Percentiles rank a stretch among this genome's conserved stretches.
Evolutionary conservation across 2,888 invertebrate genomes (phyloP).

Genomic region (Pyrrhia umbra): DNA sequence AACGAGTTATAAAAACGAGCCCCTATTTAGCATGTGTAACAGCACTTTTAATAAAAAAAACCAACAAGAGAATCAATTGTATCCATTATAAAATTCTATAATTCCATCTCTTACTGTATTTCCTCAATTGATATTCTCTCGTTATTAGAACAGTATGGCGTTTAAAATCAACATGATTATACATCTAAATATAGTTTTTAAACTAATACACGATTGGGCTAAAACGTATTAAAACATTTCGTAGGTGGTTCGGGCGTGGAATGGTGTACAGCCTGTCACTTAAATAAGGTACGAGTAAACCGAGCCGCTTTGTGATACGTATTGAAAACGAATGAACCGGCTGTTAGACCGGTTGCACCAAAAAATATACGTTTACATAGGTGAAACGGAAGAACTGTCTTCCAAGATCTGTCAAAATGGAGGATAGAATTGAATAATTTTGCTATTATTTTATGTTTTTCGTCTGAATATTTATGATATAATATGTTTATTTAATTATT

Average conservation of each 20-base stretch:
- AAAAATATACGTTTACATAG: no score
- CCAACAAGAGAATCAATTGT: neutral
- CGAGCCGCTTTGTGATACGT: conserved; percentile 60
- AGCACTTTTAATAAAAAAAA: neutral
- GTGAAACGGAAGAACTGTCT: no score
- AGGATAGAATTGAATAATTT: no score
- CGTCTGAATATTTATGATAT: no score
- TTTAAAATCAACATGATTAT: conserved; percentile 68
- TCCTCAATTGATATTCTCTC: conserved; percentile 23
- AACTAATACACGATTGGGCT: conserved; percentile 64
- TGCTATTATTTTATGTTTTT: no score
- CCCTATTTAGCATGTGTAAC: neutral
- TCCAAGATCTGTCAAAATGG: no score
- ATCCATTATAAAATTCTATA: conserved; percentile 6
- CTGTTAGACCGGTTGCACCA: no score
- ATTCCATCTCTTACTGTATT: conserved; percentile 25
- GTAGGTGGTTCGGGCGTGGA: conserved; percentile 72
- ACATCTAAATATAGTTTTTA: conserved; percentile 64
- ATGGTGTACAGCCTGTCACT: conserved; percentile 69
- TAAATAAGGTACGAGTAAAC: conserved; percentile 37
- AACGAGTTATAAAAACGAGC: neutral
- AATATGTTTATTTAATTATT: no score
- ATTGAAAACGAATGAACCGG: conserved; percentile 35
- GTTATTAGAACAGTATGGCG: conserved; percentile 68
- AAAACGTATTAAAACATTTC: conserved; percentile 57